Evolutionary conservation across 2,888 invertebrate genomes (phyloP), one percentile per base, ranked within the genome.

Genomic region (Darwinula stevensoni): DNA sequence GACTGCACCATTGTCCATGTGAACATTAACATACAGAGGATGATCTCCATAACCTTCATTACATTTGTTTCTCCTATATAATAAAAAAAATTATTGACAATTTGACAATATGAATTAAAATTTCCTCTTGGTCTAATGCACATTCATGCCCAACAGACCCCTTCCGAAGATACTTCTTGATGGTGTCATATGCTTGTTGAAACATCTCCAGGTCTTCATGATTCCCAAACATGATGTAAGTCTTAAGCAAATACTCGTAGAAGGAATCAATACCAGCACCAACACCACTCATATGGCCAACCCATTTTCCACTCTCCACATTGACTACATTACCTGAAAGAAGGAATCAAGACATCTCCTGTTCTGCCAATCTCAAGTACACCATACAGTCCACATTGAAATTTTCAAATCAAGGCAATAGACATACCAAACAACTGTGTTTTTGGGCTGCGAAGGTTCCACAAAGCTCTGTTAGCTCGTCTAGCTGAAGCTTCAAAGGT

Each of bases 231-330:
- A 64, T 42, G 36, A 65, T 60, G 43, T 58, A 62, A 3, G 59
- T 52, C 52, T 64, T 64, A 31, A 65, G 47, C 38, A 65, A 46
- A 46, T 64, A 64, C 46, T 64, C 64, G 47, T 55, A 63, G 44
- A 57, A 64, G 2, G 63, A 63, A 43, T 64, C 63, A 17, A 63
- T 43, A 11, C 63, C 63, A 33, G 64, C 64, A 27, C 64, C 63
- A 4, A 65, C 44, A 2, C 63, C 63, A 45, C 60, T 57, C 45
- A 62, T 49, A 29, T 52, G 45, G 6, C 62, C 59, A 9, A 53
- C 45, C 65, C 65, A 65, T 41, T 58, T 51, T 11, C 63, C 64
- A 18, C 61, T 61, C 42, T 61, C 57, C n/a, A 62, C 58, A 46
- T 65, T 58, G 31, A 65, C 54, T 5, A 59, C 57, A 47, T 62